Conservation (phyloP, 2,113 vertebrate species). For the Phyllopteryx taeniolatus region DNA sequence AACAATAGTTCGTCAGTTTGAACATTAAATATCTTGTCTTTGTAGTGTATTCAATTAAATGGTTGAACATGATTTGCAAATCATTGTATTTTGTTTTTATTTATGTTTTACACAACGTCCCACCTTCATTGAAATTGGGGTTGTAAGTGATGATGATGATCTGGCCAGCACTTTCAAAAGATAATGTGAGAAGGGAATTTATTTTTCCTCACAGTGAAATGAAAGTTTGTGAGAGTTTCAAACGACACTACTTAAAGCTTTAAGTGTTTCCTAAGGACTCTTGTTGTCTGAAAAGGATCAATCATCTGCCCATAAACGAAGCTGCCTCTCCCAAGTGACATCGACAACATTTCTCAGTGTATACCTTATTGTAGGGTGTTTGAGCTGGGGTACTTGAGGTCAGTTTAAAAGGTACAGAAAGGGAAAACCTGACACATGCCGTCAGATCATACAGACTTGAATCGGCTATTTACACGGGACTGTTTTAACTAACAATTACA, state of each 20-base stretch:
- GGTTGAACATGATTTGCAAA: too few relatives aligned
- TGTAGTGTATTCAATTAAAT: too few relatives aligned
- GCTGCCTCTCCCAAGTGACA: slow-evolving; percentile 6
- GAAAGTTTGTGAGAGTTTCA: slow-evolving; percentile 7
- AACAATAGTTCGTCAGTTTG: too few relatives aligned
- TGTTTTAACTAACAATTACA: background rate
- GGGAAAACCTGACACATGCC: background rate
- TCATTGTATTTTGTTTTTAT: too few relatives aligned
- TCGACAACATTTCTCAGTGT: background rate
- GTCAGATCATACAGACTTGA: background rate
- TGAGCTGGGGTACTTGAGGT: background rate
- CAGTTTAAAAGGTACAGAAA: background rate
- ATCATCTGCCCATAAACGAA: slow-evolving; percentile 8
- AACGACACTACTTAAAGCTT: slow-evolving; percentile 22
- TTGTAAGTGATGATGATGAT: background rate
- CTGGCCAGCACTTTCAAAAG: background rate
- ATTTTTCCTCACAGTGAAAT: background rate
- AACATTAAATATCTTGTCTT: too few relatives aligned
- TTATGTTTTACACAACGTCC: too few relatives aligned
- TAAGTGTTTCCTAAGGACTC: slow-evolving; percentile 33
- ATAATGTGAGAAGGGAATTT: background rate
- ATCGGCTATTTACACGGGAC: background rate
- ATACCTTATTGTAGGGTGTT: background rate
- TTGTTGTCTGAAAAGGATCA: slow-evolving; percentile 17
- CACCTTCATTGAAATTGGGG: too few relatives aligned